Base-by-base conservation (phyloP, 1,140 invertebrate species). In the Scaptomyza hsui region DNA sequence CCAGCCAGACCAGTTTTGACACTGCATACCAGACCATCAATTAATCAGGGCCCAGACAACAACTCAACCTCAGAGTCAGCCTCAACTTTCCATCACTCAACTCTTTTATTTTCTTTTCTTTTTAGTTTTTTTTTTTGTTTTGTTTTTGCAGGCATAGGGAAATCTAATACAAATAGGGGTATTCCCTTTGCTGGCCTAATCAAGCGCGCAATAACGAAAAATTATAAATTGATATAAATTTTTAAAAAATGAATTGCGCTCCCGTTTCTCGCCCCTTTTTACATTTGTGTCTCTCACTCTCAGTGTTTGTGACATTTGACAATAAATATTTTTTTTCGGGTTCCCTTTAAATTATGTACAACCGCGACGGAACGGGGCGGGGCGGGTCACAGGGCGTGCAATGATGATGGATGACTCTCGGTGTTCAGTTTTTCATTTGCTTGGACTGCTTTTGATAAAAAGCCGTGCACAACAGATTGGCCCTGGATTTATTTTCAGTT, bases 161-260 rank as follows among this genome's bases (percentile, higher is more conserved):
- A 77, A 64, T 56, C 49, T 62, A 75, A 73, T 56, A 59, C 44
- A 47, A 76, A 72, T 67, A 72, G 63, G 69, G 69, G 69, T 72
- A 52, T 49, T 70, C 72, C 72, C 55, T 59, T 26, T 44, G 44
- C 49, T 67, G 48, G 49, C 73, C 82, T 85, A 85, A 86, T 86
- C 77, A 85, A 81, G 81, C 65, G 48, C 48, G 71, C 73, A 86
- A 70, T 72, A 49, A 83, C 72, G 45, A 72, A 78, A 85, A 80
- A 80, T 86, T 81, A 85, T 85, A 85, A 85, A 86, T 85, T 85
- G 80, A 86, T 85, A 86, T 86, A 80, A 71, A 82, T 82, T 82
- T 82, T 64, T 53, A 83, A 85, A 85, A 85, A 86, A 86, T 80
- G 68, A 83, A 83, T 78, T 78, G 62, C 61, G 42, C 48, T 53